A percentile compares a stretch with the other conserved stretches of the same genome.
Conservation (phyloP, 2,113 vertebrate genomes). For the Takifugu bimaculatus region DNA sequence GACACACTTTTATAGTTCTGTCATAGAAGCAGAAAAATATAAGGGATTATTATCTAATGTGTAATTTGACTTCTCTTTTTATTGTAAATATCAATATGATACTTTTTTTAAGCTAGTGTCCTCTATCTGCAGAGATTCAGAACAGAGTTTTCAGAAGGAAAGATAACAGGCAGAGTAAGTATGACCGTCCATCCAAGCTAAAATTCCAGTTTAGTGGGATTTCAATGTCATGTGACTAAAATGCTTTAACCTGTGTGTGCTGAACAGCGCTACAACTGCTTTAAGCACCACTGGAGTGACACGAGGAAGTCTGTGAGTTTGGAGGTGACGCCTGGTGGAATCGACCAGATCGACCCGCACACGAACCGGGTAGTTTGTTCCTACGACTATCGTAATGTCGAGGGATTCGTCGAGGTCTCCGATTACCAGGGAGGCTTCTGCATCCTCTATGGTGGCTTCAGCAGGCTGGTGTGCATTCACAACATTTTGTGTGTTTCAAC, state of each 20-base stretch:
- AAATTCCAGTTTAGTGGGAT: not conserved
- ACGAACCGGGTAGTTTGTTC: slow-evolving; percentile 94
- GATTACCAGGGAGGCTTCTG: slow-evolving; percentile 97
- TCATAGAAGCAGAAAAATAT: no score
- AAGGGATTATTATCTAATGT: no score
- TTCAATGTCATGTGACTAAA: not conserved
- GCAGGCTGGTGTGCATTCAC: slow-evolving; percentile 83
- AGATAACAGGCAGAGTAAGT: slow-evolving; percentile 97
- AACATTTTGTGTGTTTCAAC: not conserved
- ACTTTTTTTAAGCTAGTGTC: not conserved
- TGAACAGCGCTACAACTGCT: slow-evolving; percentile 90
- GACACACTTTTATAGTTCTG: no score
- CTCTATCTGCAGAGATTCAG: slow-evolving; percentile 85
- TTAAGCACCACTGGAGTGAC: slow-evolving; percentile 98
- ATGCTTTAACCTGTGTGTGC: slow-evolving; percentile 7
- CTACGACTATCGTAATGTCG: slow-evolving; percentile 97
- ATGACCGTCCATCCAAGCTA: not conserved
- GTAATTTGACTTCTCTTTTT: not conserved
- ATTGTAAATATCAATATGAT: no score
- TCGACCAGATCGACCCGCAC: slow-evolving; percentile 93
- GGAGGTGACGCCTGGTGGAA: slow-evolving; percentile 95
- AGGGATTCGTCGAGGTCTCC: slow-evolving; percentile 91
- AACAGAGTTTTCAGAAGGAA: slow-evolving; percentile 98
- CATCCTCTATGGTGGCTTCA: slow-evolving; percentile 94
- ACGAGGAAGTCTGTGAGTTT: slow-evolving; percentile 82